Evolutionary conservation across 2,888 invertebrate species (phyloP), one percentile per base, ranked within the genome.

Genomic region (Eulithis testata): DNA sequence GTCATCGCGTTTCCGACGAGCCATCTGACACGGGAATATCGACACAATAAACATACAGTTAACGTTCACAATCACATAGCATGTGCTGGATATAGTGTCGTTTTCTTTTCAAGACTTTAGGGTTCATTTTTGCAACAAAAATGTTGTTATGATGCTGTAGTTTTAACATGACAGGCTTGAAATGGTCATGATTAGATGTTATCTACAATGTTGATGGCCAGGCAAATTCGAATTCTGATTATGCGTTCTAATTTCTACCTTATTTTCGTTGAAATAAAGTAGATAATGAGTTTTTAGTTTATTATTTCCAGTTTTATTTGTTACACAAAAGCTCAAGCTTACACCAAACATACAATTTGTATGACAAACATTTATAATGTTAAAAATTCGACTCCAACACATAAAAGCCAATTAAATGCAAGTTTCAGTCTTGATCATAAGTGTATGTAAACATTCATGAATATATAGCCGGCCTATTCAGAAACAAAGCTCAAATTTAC

Each of bases 1-100:
- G 93, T 93, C 93, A 93, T 93, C 93, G 93, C 88, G 90, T 76
- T 80, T 92, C 93, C 85, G 91, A 87, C 83, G 86, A 85, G 80
- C 90, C 89, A 82, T 82, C 82, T 82, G 79, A 75, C 82, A 78
- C 74, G 75, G 77, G 75, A 79, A 81, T 76, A 77, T 76, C 74
- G 75, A 75, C 79, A 80, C 65, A 66, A 69, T 69, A 58, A 69
- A 62, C 68, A 72, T 65, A 69, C 40, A 54, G 37, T 67, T 66
- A 72, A 64, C 59, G 63, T 63, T 66, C 61, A 69, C 0, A 53
- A 57, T 43, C 53, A 52, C 57, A 36, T 36, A 27, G n/a, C 45
- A 14, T 21, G 53, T 2, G 40, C 50, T 50, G 21, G 40, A 27
- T 43, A 3, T 27, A 27, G 9, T 21, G n/a, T 11, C 36, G 36